These are phyloP conservation scores for Luperina testacea DNA, from an alignment of 2,888 invertebrate species.

Conservation along the genomic window DNA sequence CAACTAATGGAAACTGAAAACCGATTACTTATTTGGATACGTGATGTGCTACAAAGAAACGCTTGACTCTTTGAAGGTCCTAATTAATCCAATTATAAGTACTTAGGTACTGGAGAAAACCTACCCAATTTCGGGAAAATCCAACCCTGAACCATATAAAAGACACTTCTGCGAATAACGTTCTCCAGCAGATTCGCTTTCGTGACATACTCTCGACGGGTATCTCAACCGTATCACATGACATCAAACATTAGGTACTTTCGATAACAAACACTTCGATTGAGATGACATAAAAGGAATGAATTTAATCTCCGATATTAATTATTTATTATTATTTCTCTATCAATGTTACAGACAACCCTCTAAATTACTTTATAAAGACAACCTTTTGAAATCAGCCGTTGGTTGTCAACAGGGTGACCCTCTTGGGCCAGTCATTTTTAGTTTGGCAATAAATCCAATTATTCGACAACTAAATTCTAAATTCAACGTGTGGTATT, in stretches of 20 bases:
- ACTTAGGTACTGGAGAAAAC: neutral
- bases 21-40: neutral
- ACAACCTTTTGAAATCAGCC: no score
- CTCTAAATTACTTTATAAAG: no score
- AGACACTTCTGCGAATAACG: neutral
- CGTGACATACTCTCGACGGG: neutral
- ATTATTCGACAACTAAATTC: no score
- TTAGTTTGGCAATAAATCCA: no score
- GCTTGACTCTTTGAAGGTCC: neutral
- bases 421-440: no score
- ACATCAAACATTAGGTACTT: slow-evolving; percentile 20
- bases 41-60: neutral
- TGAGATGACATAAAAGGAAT: slow-evolving; percentile 5
- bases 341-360: no score
- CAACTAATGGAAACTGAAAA: neutral
- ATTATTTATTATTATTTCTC: no score
- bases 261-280: slow-evolving; percentile 12
- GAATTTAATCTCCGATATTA: neutral
- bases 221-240: neutral
- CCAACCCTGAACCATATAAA: neutral
- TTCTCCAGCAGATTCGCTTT: neutral
- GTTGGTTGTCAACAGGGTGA: no score
- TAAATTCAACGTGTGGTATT: no score
- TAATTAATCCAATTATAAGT: neutral
- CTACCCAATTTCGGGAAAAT: neutral